phyloP scores from a whole-genome alignment of 2,888 invertebrate genomes.

The Anoplius nigerrimus region DNA sequence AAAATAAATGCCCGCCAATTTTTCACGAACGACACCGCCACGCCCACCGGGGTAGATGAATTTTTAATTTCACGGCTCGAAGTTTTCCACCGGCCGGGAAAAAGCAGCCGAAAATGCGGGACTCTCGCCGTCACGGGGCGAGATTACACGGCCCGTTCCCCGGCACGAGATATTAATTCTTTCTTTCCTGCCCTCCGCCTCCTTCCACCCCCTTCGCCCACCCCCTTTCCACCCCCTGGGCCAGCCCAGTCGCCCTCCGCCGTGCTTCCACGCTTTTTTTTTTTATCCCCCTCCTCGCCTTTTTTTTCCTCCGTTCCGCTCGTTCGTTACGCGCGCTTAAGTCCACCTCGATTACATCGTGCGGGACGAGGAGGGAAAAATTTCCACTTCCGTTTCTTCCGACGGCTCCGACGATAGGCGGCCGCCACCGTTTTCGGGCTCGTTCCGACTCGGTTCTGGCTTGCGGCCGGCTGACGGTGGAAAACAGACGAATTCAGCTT shows the following conservation, averaged over 20 bases:
- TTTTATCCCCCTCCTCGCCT: slow-evolving; percentile 10
- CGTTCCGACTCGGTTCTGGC: no score
- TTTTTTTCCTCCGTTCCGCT: neutral
- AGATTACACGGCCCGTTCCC: slow-evolving; percentile 38
- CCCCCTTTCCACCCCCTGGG: neutral
- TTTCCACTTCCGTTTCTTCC: neutral
- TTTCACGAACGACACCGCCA: slow-evolving; percentile 56
- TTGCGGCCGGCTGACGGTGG: no score
- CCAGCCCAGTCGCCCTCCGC: slow-evolving; percentile 27
- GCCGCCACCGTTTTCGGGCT: no score
- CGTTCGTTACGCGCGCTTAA: neutral
- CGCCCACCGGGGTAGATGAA: slow-evolving; percentile 51
- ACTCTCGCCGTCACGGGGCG: slow-evolving; percentile 32
- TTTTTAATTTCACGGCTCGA: slow-evolving; percentile 55
- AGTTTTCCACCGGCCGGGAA: slow-evolving; percentile 42
- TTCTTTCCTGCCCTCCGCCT: slow-evolving; percentile 17
- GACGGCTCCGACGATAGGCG: no score
- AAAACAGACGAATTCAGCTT: no score
- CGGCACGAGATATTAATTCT: slow-evolving; percentile 44
- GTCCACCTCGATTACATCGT: slow-evolving; percentile 1
- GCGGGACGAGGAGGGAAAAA: neutral
- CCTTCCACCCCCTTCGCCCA: no score
- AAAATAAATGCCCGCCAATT: slow-evolving; percentile 59
- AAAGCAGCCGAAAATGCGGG: slow-evolving; percentile 33
- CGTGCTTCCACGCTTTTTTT: neutral